Conservation (phyloP, 23 tunicate genomes). For the Trididemnum miniatum region DNA sequence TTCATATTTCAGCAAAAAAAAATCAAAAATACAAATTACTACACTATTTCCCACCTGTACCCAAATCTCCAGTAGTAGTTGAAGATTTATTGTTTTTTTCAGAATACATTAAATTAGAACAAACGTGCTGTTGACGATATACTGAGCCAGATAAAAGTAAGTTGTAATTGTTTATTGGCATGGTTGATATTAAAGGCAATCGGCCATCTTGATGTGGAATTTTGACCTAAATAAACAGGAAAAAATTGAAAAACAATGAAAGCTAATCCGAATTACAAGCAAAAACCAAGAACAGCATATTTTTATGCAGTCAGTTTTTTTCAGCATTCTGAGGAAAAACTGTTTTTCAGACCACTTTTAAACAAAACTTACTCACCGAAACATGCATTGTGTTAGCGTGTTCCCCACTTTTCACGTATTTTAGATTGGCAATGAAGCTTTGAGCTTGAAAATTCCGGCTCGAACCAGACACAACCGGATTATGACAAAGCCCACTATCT, state of each 20-base stretch:
- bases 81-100: neutral
- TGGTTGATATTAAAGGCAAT: conserved; percentile 92
- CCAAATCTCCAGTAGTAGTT: neutral
- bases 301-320: too few species aligned
- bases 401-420: conserved; percentile 64
- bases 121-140: conserved; percentile 95
- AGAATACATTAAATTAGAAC: conserved; percentile 85
- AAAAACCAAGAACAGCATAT: too few species aligned
- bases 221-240: conserved; percentile 76
- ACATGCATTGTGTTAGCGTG: conserved; percentile 88
- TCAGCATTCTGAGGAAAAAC: too few species aligned
- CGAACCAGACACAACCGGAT: conserved; percentile 89
- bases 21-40: too few species aligned
- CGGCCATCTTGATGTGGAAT: conserved; percentile 99
- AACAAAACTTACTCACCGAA: conserved; percentile 68
- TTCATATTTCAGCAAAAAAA: too few species aligned
- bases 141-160: conserved; percentile 78
- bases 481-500: conserved; percentile 93
- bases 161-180: conserved; percentile 75
- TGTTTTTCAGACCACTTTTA: too few species aligned
- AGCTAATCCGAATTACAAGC: too few species aligned
- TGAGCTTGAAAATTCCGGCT: conserved; percentile 95
- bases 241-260: neutral
- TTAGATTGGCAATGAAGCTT: conserved; percentile 91
- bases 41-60: too few species aligned